Conservation (phyloP, 1,140 invertebrate genomes). For the Acromyrmex charruanus region DNA sequence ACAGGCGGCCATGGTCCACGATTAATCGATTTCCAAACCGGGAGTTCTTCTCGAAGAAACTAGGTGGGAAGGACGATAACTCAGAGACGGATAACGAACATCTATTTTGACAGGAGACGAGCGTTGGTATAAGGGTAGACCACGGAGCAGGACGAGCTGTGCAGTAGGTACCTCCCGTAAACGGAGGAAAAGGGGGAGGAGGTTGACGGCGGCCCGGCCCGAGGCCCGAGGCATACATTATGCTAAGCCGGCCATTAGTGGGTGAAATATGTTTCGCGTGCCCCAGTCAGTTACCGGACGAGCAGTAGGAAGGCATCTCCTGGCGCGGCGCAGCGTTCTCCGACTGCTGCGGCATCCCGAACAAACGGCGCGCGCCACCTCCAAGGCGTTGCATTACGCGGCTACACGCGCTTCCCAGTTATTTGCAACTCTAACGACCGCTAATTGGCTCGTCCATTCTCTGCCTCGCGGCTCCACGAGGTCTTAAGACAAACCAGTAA, state of each 20-base stretch:
- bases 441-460: constrained; percentile 73
- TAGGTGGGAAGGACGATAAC: constrained; percentile 58
- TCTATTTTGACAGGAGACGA: constrained; percentile 67
- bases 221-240: constrained; percentile 80
- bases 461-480: constrained; percentile 1
- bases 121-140: constrained; percentile 15
- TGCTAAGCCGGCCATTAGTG: constrained; percentile 81
- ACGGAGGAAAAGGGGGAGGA: neutral
- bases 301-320: constrained; percentile 54
- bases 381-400: constrained; percentile 71
- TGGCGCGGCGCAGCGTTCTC: constrained; percentile 13
- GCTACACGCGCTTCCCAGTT: constrained; percentile 63
- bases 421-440: constrained; percentile 79
- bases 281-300: constrained; percentile 79
- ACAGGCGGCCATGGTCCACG: constrained; percentile 5
- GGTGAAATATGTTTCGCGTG: constrained; percentile 82
- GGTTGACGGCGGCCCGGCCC: constrained; percentile 52
- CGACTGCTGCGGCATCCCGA: constrained; percentile 39
- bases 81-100: constrained; percentile 68
- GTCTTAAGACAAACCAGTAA: constrained; percentile 20
- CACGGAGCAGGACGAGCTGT: constrained; percentile 12
- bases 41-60: constrained; percentile 10
- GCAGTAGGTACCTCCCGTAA: neutral
- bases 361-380: constrained; percentile 64
- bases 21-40: constrained; percentile 38